A percentile compares a stretch with the other conserved stretches of the same genome.
phyloP scores from a whole-genome alignment of 1,140 invertebrate genomes.

The Diorhabda sublineata region DNA sequence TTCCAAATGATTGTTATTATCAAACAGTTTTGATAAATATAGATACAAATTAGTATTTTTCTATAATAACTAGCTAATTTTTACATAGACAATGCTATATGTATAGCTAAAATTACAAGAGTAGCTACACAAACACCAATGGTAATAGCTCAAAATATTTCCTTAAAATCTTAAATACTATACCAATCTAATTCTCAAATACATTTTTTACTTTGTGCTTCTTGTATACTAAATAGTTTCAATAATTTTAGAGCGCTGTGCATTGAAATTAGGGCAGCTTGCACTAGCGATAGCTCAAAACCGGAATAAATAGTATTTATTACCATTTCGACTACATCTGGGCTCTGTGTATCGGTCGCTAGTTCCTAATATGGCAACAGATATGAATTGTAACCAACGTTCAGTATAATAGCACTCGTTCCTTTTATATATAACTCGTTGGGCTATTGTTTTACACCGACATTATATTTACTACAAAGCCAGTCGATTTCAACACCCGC shows the following conservation, averaged over 20 bases:
- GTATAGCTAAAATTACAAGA: no score
- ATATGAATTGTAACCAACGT: slow-evolving; percentile 30
- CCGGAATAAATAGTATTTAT: slow-evolving; percentile 24
- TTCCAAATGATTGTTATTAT: no score
- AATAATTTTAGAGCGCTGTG: not conserved
- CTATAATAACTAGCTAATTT: no score
- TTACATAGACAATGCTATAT: no score
- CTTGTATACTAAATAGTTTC: no score
- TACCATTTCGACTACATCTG: slow-evolving; percentile 23
- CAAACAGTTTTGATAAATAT: no score
- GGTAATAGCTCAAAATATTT: no score
- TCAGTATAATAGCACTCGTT: slow-evolving; percentile 24
- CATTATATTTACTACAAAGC: slow-evolving; percentile 18
- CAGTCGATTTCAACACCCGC: slow-evolving; percentile 4
- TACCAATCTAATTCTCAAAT: no score
- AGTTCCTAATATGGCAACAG: slow-evolving; percentile 28
- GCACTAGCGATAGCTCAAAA: slow-evolving; percentile 18
- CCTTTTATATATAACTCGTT: slow-evolving; percentile 23
- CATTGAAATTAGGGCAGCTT: slow-evolving; percentile 3
- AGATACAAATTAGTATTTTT: no score
- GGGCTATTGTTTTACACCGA: slow-evolving; percentile 20
- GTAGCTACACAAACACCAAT: no score
- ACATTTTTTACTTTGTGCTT: no score
- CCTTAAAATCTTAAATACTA: no score
- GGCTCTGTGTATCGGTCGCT: slow-evolving; percentile 14